These are phyloP conservation scores for Rhaphigaster nebulosa DNA, from an alignment of 2,888 invertebrate genomes.

Conservation along the genomic window DNA sequence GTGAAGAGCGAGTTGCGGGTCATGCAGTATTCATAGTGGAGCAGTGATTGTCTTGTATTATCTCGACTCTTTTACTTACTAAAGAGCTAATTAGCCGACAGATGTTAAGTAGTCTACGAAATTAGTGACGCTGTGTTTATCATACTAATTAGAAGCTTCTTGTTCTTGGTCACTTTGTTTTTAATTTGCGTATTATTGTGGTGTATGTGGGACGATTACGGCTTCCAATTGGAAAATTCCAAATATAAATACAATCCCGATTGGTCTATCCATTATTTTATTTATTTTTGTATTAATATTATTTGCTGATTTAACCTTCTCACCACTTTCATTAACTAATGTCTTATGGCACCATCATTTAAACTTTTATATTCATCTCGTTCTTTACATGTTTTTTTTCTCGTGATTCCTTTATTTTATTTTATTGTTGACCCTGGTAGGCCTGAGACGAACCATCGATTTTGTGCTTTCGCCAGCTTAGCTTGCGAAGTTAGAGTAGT, in stretches of 20 bases:
- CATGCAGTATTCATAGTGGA: conserved; percentile 1
- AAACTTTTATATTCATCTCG: background rate
- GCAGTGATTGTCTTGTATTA: conserved; percentile 17
- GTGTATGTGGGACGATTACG: background rate
- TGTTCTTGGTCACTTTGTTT: background rate
- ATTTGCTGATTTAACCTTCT: too few relatives aligned
- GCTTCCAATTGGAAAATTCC: background rate
- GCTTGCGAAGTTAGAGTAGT: too few relatives aligned
- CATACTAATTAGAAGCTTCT: conserved; percentile 1
- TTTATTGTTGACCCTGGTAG: too few relatives aligned
- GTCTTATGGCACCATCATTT: too few relatives aligned
- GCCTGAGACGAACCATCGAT: too few relatives aligned
- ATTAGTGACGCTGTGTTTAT: background rate
- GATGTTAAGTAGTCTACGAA: background rate
- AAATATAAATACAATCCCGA: background rate
- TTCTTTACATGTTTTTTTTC: too few relatives aligned
- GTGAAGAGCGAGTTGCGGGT: background rate
- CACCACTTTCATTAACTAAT: too few relatives aligned
- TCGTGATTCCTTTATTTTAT: too few relatives aligned
- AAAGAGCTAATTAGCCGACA: background rate
- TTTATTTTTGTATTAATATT: background rate
- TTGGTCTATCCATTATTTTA: background rate
- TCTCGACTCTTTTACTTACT: conserved; percentile 1
- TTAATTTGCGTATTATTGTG: background rate
- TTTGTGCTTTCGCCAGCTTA: too few relatives aligned